Evolutionary conservation across 2,113 vertebrate genomes (phyloP).

Genomic region (Hippocampus zosterae): DNA sequence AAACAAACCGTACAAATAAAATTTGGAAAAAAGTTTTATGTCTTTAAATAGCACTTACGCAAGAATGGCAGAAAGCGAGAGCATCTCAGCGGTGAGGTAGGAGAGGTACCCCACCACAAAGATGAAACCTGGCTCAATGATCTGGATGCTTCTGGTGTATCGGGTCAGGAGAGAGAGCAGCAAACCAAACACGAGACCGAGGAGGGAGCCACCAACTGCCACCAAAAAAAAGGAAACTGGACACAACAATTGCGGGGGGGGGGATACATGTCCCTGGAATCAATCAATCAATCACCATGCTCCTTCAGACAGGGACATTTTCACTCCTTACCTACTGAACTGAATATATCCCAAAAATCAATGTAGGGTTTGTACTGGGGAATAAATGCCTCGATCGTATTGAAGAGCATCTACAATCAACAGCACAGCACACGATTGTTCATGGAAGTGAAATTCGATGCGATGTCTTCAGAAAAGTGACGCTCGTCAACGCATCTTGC

Average conservation of each 20-base stretch:
- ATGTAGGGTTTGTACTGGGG: conserved; percentile 75
- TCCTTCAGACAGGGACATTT: neutral
- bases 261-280: no score
- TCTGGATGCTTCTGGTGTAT: conserved; percentile 87
- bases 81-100: conserved; percentile 96
- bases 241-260: neutral
- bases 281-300: neutral
- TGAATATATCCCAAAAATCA: conserved; percentile 81
- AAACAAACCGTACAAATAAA: no score
- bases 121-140: conserved; percentile 92
- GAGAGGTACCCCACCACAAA: conserved; percentile 90
- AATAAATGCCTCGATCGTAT: conserved; percentile 90
- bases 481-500: no score
- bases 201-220: conserved; percentile 85
- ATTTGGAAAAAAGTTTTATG: no score
- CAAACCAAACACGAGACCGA: conserved; percentile 84
- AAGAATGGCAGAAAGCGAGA: conserved; percentile 90
- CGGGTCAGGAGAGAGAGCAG: conserved; percentile 84
- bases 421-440: no score
- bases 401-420: conserved; percentile 83
- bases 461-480: no score
- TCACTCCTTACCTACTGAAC: conserved; percentile 82
- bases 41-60: conserved; percentile 76
- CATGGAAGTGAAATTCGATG: no score
- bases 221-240: conserved; percentile 95